Evolutionary conservation across 2,888 invertebrate genomes (phyloP), one percentile per base, ranked within the genome.

Genomic region (Drosophila borborema): DNA sequence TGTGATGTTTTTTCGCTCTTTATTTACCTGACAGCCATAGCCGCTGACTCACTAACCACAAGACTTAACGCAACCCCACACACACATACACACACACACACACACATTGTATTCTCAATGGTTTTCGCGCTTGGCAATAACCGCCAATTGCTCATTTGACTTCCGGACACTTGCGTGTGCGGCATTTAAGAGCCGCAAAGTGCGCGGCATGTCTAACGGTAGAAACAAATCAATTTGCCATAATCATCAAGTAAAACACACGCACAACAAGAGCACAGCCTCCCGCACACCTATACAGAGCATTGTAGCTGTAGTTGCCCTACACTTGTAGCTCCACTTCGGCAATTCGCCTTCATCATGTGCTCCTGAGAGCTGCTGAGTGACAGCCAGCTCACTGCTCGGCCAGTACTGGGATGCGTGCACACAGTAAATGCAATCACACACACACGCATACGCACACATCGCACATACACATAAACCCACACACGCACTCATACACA

Each of bases 211-310:
- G 61, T 74, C 68, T 62, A 74, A 68, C 68, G 71, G 46, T 53
- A 66, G 60, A 84, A 84, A 82, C 86, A 85, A 85, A 85, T 85
- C 85, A 86, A 86, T 86, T 85, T 81, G 82, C 82, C 82, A 86
- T 85, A 84, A 85, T 81, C 85, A 81, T 77, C 72, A 69, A 74
- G 76, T 73, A 60, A 54, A 63, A 58, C 59, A 59, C 64, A 68
- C 28, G 16, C 74, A 46, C 31, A 51, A 23, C 67, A 46, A 28
- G 31, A n/a, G 43, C 48, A 36, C 58, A 16, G 18, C 43, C 18
- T 4, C 12, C 5, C 28, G 46, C 31, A 23, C 20, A 40, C 41
- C n/a, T 9, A 8, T 16, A n/a, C n/a, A n/a, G n/a, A n/a, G n/a
- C n/a, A n/a, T n/a, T n/a, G 8, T 41, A 20, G 16, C 60, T 31